These are phyloP conservation scores for Lasioglossum figueresi DNA, from an alignment of 2,888 invertebrate species.

Conservation along the genomic window DNA sequence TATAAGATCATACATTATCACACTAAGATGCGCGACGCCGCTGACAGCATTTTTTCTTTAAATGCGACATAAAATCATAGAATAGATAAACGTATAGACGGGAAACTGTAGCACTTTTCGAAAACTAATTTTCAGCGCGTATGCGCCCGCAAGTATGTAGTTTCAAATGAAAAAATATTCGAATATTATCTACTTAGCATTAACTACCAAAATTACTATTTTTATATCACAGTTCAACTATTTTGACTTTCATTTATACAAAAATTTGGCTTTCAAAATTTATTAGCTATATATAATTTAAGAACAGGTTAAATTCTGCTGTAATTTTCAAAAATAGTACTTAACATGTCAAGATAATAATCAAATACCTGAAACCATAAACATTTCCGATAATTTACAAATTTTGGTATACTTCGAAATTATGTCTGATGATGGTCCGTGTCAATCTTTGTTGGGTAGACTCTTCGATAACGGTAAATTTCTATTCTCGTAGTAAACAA, in stretches of 20 bases:
- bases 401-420: constrained; percentile 3
- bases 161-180: neutral
- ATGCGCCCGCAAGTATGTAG: neutral
- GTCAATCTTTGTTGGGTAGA: constrained; percentile 32
- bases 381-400: constrained; percentile 6
- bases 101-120: neutral
- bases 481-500: neutral
- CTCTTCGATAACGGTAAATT: constrained; percentile 52
- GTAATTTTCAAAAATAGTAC: constrained; percentile 5
- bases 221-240: neutral
- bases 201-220: neutral
- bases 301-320: constrained; percentile 1
- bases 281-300: neutral
- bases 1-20: neutral
- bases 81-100: neutral
- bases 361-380: neutral
- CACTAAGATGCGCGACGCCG: neutral
- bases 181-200: neutral
- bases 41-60: neutral
- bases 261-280: neutral
- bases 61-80: neutral
- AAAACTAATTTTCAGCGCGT: neutral
- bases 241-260: neutral
- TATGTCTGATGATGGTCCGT: constrained; percentile 35
- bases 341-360: constrained; percentile 10